phyloP scores from a whole-genome alignment of 2,113 vertebrate genomes.

The Mellivora capensis region DNA sequence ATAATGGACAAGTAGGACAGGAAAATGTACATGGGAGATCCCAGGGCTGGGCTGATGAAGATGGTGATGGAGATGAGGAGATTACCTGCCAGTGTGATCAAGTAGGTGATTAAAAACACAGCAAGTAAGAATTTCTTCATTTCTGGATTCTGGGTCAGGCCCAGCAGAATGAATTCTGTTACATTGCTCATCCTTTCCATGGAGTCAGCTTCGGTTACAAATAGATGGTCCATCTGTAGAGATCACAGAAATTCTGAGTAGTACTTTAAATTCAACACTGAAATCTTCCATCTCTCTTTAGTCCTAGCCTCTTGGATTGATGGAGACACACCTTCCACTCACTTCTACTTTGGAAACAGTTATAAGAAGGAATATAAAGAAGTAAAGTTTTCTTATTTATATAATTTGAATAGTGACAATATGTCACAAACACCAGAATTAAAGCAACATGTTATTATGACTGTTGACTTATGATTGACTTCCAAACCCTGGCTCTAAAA shows the following conservation, averaged over 20 bases:
- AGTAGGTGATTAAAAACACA: background rate
- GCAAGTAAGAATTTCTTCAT: background rate
- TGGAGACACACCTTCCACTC: background rate
- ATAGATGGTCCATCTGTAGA: background rate
- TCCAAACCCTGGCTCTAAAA: background rate
- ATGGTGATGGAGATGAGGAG: background rate
- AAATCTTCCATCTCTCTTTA: background rate
- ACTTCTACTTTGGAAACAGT: background rate
- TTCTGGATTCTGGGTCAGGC: constrained; percentile 7
- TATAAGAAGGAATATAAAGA: too few relatives aligned
- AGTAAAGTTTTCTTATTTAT: background rate
- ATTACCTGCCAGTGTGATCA: constrained; percentile 26
- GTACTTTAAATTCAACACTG: background rate
- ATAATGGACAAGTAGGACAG: constrained; percentile 24
- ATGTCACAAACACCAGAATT: background rate
- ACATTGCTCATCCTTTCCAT: background rate
- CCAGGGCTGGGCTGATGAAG: background rate
- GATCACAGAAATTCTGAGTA: background rate
- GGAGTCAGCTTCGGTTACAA: background rate
- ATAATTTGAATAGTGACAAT: background rate
- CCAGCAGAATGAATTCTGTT: background rate
- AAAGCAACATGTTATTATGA: too few relatives aligned
- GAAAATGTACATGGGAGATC: constrained; percentile 45
- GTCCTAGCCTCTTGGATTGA: background rate
- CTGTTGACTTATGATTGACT: background rate